These are phyloP conservation scores for Peribatodes rhomboidaria DNA, from an alignment of 2,888 invertebrate species.

Conservation along the genomic window DNA sequence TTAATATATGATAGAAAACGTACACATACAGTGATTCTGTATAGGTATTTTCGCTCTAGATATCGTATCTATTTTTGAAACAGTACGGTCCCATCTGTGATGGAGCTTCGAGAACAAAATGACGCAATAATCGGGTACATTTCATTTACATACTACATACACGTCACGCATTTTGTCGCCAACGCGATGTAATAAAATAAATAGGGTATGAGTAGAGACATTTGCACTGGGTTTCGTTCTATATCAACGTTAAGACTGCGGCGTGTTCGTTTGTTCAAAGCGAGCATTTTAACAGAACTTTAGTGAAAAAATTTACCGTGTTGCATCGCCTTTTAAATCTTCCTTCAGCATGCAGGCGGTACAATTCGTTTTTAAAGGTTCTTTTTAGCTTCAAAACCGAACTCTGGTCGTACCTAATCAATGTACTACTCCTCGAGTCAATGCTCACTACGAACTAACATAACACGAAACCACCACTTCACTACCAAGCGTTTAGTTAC, in stretches of 20 bases:
- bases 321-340: not conserved
- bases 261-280: constrained; percentile 6
- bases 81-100: constrained; percentile 29
- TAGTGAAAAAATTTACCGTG: not conserved
- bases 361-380: not conserved
- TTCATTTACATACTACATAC: constrained; percentile 52
- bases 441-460: constrained; percentile 23
- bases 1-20: constrained; percentile 14
- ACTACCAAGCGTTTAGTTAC: constrained; percentile 39
- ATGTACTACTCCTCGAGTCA: not conserved
- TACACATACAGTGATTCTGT: constrained; percentile 11
- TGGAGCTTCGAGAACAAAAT: constrained; percentile 38
- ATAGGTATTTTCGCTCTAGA: constrained; percentile 17
- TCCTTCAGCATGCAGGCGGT: not conserved
- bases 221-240: constrained; percentile 25
- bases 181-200: constrained; percentile 28
- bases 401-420: not conserved
- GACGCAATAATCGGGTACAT: constrained; percentile 44
- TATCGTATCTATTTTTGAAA: constrained; percentile 37
- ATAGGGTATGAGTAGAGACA: constrained; percentile 32
- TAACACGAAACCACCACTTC: constrained; percentile 9
- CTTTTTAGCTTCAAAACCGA: not conserved
- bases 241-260: constrained; percentile 16
- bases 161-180: constrained; percentile 49
- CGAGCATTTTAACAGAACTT: constrained; percentile 11